Evolutionary conservation across 2,797 vertebrate species (phyloP).

Genomic region (Phoxinus dragarum): DNA sequence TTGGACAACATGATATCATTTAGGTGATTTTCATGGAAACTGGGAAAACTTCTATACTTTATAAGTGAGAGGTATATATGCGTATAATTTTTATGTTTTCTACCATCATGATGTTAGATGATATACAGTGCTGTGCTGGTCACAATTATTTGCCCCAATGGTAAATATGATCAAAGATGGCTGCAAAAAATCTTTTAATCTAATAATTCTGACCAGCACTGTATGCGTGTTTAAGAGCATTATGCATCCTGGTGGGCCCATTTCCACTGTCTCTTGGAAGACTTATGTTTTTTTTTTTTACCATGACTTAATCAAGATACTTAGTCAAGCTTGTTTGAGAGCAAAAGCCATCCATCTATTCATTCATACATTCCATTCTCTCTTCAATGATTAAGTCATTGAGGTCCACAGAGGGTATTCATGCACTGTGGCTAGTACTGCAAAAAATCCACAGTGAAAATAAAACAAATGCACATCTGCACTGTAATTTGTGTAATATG

Average conservation of each 20-base stretch:
- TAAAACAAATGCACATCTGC: neutral
- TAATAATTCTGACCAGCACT: too few relatives aligned
- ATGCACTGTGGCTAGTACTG: constrained; percentile 18
- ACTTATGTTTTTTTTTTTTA: neutral
- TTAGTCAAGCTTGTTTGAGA: constrained; percentile 35
- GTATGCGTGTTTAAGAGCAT: neutral
- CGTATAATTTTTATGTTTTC: neutral
- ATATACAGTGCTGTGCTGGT: neutral
- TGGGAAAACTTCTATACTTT: neutral
- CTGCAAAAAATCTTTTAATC: too few relatives aligned
- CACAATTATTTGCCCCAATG: too few relatives aligned
- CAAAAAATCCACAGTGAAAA: neutral
- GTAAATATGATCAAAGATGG: too few relatives aligned
- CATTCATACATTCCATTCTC: neutral
- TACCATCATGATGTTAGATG: neutral
- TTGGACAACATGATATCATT: neutral
- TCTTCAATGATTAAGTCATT: constrained; percentile 44
- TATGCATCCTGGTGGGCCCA: neutral
- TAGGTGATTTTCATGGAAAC: too few relatives aligned
- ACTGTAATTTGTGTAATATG: constrained; percentile 8
- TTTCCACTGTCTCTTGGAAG: neutral
- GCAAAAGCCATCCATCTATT: constrained; percentile 31
- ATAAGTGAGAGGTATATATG: neutral
- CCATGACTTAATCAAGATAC: neutral
- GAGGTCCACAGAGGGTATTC: neutral